phyloP scores from a whole-genome alignment of 2,888 invertebrate genomes.

The Archips xylosteana region DNA sequence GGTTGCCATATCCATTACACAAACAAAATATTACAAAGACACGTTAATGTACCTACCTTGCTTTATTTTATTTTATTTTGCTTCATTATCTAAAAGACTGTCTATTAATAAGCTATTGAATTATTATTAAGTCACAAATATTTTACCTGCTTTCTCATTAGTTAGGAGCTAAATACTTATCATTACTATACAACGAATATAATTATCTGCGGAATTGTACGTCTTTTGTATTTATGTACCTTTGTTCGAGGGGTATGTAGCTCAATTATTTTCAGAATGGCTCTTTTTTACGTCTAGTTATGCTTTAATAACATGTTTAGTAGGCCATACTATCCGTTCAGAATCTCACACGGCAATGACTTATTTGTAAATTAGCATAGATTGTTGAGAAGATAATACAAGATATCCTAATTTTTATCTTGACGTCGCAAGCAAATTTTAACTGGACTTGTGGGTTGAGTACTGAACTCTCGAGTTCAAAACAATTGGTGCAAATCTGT shows the following conservation, averaged over 20 bases:
- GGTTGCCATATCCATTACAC: slow-evolving; percentile 40
- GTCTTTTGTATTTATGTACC: slow-evolving; percentile 33
- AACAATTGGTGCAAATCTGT: slow-evolving; percentile 36
- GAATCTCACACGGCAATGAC: slow-evolving; percentile 42
- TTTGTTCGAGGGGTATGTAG: slow-evolving; percentile 35
- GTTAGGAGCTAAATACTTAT: slow-evolving; percentile 60
- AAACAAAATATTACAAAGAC: slow-evolving; percentile 36
- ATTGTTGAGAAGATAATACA: slow-evolving; percentile 5
- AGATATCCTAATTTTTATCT: background rate
- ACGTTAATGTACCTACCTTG: slow-evolving; percentile 34
- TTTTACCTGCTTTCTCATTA: slow-evolving; percentile 73
- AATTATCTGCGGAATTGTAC: slow-evolving; percentile 66
- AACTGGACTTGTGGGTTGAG: background rate
- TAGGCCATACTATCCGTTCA: slow-evolving; percentile 38
- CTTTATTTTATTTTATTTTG: slow-evolving; percentile 39
- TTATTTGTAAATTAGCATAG: slow-evolving; percentile 40
- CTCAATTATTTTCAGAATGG: slow-evolving; percentile 40
- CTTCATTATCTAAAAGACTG: slow-evolving; percentile 77
- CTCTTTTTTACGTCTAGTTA: slow-evolving; percentile 29
- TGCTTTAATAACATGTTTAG: slow-evolving; percentile 30
- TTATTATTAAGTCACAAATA: slow-evolving; percentile 83
- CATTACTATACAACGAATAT: slow-evolving; percentile 79
- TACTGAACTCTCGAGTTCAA: slow-evolving; percentile 1
- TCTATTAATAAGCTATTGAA: slow-evolving; percentile 82
- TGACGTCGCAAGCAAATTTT: background rate